phyloP scores from a whole-genome alignment of 1,140 invertebrate species.

The Drosophila aff. region DNA sequence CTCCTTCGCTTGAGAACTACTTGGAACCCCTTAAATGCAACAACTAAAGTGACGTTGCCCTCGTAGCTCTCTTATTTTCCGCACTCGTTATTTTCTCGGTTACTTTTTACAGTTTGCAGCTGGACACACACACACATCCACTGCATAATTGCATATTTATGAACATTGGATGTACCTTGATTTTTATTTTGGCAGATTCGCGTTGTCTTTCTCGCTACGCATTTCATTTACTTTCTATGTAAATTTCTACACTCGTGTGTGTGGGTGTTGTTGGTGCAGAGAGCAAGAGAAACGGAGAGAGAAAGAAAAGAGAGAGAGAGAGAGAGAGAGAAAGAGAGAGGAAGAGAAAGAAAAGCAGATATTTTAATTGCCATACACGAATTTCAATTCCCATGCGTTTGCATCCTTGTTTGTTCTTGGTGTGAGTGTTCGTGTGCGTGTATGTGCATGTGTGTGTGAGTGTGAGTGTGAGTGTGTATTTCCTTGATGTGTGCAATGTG shows the following conservation, averaged over 20 bases:
- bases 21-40: slow-evolving; percentile 32
- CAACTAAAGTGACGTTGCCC: slow-evolving; percentile 11
- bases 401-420: slow-evolving; percentile 29
- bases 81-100: neutral
- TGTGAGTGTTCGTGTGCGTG: slow-evolving; percentile 22
- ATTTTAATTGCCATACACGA: slow-evolving; percentile 75
- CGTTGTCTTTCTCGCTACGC: slow-evolving; percentile 52
- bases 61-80: neutral
- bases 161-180: slow-evolving; percentile 23
- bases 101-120: slow-evolving; percentile 1
- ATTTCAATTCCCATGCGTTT: slow-evolving; percentile 69
- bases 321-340: slow-evolving; percentile 21
- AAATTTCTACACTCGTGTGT: slow-evolving; percentile 51
- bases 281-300: slow-evolving; percentile 15
- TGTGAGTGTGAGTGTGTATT: slow-evolving; percentile 13
- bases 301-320: slow-evolving; percentile 30
- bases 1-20: neutral
- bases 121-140: slow-evolving; percentile 39
- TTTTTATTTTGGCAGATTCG: slow-evolving; percentile 57
- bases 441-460: slow-evolving; percentile 23
- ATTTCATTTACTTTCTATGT: slow-evolving; percentile 66
- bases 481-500: slow-evolving; percentile 43
- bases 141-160: slow-evolving; percentile 66
- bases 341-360: slow-evolving; percentile 63
- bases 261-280: slow-evolving; percentile 16